A percentile compares a stretch with the other conserved stretches of the same genome.
Evolutionary conservation across 2,797 vertebrate species (phyloP).

Genomic region (Pagetopsis macropterus): DNA sequence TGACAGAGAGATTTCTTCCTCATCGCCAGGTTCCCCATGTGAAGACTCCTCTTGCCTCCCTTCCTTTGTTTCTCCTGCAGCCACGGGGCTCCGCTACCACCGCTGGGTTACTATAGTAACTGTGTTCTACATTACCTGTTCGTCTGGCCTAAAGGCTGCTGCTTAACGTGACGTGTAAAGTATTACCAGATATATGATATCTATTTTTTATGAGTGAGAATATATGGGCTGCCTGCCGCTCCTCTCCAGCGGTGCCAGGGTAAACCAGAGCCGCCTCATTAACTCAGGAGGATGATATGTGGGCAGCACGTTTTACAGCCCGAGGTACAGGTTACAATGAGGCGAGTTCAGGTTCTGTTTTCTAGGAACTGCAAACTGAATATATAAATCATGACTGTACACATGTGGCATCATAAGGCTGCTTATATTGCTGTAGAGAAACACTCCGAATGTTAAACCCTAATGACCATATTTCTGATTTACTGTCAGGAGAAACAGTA

Average conservation of each 20-base stretch:
- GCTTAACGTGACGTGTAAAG: slow-evolving; percentile 44
- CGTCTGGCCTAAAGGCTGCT: slow-evolving; percentile 22
- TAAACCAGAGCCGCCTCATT: slow-evolving; percentile 28
- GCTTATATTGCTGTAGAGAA: neutral
- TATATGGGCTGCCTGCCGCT: slow-evolving; percentile 12
- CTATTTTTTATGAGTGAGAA: slow-evolving; percentile 9
- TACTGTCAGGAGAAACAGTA: slow-evolving; percentile 21
- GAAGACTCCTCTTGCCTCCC: slow-evolving; percentile 30
- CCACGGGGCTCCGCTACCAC: slow-evolving; percentile 24
- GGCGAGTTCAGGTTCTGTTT: neutral
- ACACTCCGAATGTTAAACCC: neutral
- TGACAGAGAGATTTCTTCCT: slow-evolving; percentile 31
- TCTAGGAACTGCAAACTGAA: neutral
- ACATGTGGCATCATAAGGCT: neutral
- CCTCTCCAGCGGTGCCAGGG: neutral
- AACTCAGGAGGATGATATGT: neutral
- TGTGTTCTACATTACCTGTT: slow-evolving; percentile 42
- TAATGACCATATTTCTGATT: slow-evolving; percentile 21
- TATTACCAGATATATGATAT: slow-evolving; percentile 5
- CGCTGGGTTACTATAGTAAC: slow-evolving; percentile 70
- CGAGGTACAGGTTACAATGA: slow-evolving; percentile 6
- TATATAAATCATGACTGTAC: neutral
- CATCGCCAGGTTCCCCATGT: slow-evolving; percentile 15
- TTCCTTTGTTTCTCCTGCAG: slow-evolving; percentile 41
- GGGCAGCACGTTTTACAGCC: neutral